phyloP scores from a whole-genome alignment of 2,113 vertebrate species.

The Semnornis frantzii region DNA sequence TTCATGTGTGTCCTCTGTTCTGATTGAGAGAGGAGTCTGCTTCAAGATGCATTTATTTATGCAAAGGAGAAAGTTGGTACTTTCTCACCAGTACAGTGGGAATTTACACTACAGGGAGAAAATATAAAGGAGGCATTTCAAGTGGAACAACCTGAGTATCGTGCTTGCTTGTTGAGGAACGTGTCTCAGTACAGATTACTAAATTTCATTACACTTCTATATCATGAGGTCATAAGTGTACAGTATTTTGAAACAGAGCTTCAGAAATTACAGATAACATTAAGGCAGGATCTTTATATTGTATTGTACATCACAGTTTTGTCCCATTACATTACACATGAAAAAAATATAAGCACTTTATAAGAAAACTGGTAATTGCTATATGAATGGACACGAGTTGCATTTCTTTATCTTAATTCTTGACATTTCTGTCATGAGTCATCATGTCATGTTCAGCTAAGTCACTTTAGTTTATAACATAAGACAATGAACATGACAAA shows the following conservation, averaged over 20 bases:
- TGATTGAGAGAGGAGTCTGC: background rate
- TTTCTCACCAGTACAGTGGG: background rate
- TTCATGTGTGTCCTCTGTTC: background rate
- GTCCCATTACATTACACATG: constrained; percentile 42
- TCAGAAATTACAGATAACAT: background rate
- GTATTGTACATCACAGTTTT: background rate
- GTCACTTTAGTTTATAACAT: constrained; percentile 55
- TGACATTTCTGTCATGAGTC: constrained; percentile 73
- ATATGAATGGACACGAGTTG: constrained; percentile 63
- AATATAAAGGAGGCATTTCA: background rate
- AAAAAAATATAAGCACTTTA: constrained; percentile 18
- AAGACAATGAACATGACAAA: constrained; percentile 51
- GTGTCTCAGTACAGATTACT: background rate
- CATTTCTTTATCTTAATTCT: constrained; percentile 65
- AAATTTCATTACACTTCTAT: background rate
- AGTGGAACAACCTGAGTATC: background rate
- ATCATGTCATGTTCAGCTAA: constrained; percentile 45
- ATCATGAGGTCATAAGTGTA: background rate
- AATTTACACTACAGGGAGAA: background rate
- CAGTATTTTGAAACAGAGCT: background rate
- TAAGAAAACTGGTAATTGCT: constrained; percentile 67
- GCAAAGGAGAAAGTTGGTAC: background rate
- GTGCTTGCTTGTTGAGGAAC: background rate
- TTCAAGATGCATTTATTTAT: background rate
- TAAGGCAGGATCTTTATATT: background rate